phyloP scores from a whole-genome alignment of 2,888 invertebrate species.

The Acronicta leporina region DNA sequence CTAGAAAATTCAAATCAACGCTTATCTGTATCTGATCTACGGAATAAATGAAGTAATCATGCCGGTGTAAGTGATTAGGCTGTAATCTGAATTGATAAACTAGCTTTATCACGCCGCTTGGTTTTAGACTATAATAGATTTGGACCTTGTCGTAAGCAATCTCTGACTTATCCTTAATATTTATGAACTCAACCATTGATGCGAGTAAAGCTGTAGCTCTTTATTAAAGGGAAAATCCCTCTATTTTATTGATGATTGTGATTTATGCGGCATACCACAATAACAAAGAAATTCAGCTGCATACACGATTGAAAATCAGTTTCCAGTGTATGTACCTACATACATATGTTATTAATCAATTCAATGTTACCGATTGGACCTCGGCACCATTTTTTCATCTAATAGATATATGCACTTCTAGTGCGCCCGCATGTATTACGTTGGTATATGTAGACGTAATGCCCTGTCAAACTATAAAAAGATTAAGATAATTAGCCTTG shows the following conservation, averaged over 20 bases:
- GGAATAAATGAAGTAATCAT: slow-evolving; percentile 49
- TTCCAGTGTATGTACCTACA: slow-evolving; percentile 18
- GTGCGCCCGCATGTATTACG: slow-evolving; percentile 12
- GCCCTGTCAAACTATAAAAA: slow-evolving; percentile 32
- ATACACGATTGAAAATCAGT: slow-evolving; percentile 15
- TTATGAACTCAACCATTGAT: slow-evolving; percentile 13
- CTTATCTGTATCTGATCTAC: slow-evolving; percentile 42
- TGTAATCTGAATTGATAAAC: slow-evolving; percentile 43
- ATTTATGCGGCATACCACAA: neutral
- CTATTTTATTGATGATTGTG: neutral
- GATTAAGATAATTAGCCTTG: slow-evolving; percentile 51
- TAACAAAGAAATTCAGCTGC: slow-evolving; percentile 6
- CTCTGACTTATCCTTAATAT: slow-evolving; percentile 29
- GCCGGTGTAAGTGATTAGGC: slow-evolving; percentile 39
- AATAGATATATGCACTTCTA: slow-evolving; percentile 42
- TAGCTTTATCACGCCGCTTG: slow-evolving; percentile 14
- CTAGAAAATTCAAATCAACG: slow-evolving; percentile 41
- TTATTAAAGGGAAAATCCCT: slow-evolving; percentile 8
- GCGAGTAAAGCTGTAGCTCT: neutral
- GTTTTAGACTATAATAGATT: slow-evolving; percentile 8
- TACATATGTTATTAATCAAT: slow-evolving; percentile 37
- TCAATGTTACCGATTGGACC: slow-evolving; percentile 46
- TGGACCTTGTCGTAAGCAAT: slow-evolving; percentile 10
- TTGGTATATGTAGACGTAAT: slow-evolving; percentile 20
- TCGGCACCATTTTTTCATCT: slow-evolving; percentile 49